Base-by-base conservation (phyloP, 1,140 invertebrate species). In the Heliothis subflexa region DNA sequence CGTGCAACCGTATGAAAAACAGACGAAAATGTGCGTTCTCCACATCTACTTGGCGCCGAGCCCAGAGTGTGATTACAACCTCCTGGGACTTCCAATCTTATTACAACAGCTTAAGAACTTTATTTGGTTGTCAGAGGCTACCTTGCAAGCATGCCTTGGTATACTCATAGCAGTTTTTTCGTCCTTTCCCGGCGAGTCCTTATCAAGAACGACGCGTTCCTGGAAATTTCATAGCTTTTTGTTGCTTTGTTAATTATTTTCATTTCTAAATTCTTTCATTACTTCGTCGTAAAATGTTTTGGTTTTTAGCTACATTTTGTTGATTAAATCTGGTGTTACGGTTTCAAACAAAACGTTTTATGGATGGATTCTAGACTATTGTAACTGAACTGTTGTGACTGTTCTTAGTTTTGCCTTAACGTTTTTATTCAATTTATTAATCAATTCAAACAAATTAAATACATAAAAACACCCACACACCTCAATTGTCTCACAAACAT, bases 1-100 rank as follows among this genome's bases (percentile, higher is more conserved):
- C 79, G 81, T 85, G 87, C 86, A 84, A 79, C 74, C 52, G 80
- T 81, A 78, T 83, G 89, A 87, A 89, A 89, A 87, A 90, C 81
- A 84, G 77, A 86, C 82, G 75, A 85, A 88, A 89, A 87, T 84
- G 83, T 83, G 84, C 86, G 82, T 85, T 86, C 80, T 76, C 82
- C 84, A 83, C 85, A 83, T 86, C 81, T 74, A 81, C 68, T 88
- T 89, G 88, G 88, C 88, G 83, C 59, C 45, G 55, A 78, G 85
- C 86, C 86, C 83, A 81, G 75, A 81, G 64, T 76, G 47, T 21
- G 13, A 21, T 18, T 64, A 64, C 62, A 78, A 62, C 10, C 9
- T 45, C 21, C 33, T 21, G 45, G 18, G 33, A 74, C 57, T 72
- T 73, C 54, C 66, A 72, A 52, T 74, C 40, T 52, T 75, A 80